Percentiles rank a stretch among this genome's conserved stretches.
Conservation (phyloP, 2,888 invertebrate genomes). For the Cosmorhoe ocellata region DNA sequence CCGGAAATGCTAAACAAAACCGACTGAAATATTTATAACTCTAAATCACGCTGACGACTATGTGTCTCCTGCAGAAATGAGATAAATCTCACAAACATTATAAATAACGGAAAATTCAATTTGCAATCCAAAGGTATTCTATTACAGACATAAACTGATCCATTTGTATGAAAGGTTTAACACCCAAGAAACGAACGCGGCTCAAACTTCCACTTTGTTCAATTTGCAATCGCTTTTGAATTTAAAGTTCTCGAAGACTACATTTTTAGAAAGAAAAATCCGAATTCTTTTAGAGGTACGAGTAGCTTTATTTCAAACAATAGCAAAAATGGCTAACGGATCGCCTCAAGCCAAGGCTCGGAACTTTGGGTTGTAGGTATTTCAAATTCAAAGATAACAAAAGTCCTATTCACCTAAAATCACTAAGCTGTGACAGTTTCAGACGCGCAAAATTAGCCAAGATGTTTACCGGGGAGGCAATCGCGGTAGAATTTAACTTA, state of each 20-base stretch:
- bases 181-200: neutral
- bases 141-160: too few species aligned
- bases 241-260: neutral
- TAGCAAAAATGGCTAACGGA: too few species aligned
- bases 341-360: too few species aligned
- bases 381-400: neutral
- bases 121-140: too few species aligned
- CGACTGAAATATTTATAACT: slow-evolving; percentile 9
- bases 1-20: neutral
- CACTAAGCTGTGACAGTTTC: neutral
- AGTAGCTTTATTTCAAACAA: too few species aligned
- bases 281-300: too few species aligned
- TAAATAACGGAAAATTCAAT: too few species aligned
- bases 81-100: too few species aligned
- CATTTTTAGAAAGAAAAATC: too few species aligned
- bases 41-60: slow-evolving; percentile 6
- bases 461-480: neutral
- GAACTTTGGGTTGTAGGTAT: too few species aligned
- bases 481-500: too few species aligned
- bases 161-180: slow-evolving; percentile 5
- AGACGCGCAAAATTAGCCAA: neutral
- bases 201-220: slow-evolving; percentile 1
- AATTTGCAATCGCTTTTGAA: slow-evolving; percentile 1
- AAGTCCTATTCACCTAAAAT: neutral
- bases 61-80: slow-evolving; percentile 10